phyloP scores from a whole-genome alignment of 2,113 vertebrate species.

The Kryptolebias marmoratus region DNA sequence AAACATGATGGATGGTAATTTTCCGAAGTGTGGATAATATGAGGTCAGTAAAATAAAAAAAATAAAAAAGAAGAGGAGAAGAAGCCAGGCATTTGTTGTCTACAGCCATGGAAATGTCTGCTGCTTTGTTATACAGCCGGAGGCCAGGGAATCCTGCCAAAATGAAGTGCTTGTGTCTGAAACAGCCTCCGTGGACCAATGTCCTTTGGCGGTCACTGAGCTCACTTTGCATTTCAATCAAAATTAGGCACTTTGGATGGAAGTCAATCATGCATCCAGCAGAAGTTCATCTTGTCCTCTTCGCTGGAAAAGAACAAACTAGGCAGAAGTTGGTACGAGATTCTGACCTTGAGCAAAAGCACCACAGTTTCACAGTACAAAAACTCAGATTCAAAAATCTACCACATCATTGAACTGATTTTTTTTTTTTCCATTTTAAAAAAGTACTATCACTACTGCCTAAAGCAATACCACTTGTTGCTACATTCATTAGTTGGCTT shows the following conservation, averaged over 20 bases:
- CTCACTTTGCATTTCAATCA: slow-evolving; percentile 65
- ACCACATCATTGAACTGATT: no score
- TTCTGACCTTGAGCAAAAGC: no score
- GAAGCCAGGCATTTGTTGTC: slow-evolving; percentile 14
- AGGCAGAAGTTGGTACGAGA: no score
- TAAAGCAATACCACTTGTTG: no score
- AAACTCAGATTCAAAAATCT: no score
- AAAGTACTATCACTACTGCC: no score
- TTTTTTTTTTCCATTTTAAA: no score
- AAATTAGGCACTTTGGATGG: slow-evolving; percentile 52
- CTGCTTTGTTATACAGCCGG: slow-evolving; percentile 48
- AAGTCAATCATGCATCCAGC: slow-evolving; percentile 30
- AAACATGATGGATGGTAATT: slow-evolving; percentile 61
- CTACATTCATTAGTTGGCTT: no score
- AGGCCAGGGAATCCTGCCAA: slow-evolving; percentile 60
- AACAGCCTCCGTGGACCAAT: slow-evolving; percentile 31
- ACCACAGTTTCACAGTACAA: no score
- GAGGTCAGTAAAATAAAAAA: slow-evolving; percentile 18
- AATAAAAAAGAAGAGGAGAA: neutral
- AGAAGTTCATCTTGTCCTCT: slow-evolving; percentile 46
- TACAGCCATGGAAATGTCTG: slow-evolving; percentile 37
- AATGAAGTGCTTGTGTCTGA: slow-evolving; percentile 52
- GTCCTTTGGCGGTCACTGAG: slow-evolving; percentile 66
- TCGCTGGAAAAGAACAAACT: slow-evolving; percentile 10
- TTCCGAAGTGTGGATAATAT: slow-evolving; percentile 43